A percentile compares a stretch with the other conserved stretches of the same genome.
Evolutionary conservation across 2,113 vertebrate species (phyloP).

Genomic region (Hystrix brachyura): DNA sequence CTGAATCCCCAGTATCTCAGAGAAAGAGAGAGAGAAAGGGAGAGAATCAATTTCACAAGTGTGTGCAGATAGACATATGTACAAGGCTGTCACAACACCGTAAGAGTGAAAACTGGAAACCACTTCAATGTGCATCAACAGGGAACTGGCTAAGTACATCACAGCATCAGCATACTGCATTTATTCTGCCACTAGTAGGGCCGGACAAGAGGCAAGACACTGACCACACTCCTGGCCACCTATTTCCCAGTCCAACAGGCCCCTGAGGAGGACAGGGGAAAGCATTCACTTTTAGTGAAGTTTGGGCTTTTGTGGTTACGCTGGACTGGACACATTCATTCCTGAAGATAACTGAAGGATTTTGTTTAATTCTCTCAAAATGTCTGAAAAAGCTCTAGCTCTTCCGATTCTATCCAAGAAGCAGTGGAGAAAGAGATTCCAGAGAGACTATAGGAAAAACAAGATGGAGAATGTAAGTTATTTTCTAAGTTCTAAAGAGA

Average conservation of each 20-base stretch:
- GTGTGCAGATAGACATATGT: neutral
- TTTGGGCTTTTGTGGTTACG: neutral
- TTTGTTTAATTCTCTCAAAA: neutral
- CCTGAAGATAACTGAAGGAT: neutral
- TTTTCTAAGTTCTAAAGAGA: conserved; percentile 42
- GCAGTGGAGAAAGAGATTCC: neutral
- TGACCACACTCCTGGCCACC: neutral
- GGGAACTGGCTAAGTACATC: neutral
- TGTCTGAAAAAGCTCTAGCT: neutral
- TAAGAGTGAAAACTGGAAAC: conserved; percentile 12
- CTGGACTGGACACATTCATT: neutral
- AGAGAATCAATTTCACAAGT: neutral
- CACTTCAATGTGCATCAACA: neutral
- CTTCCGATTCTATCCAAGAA: conserved; percentile 14
- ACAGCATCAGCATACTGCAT: accelerated
- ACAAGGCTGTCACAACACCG: neutral
- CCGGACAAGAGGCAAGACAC: neutral
- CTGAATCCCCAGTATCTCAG: neutral
- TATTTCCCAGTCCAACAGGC: neutral
- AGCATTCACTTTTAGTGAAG: neutral
- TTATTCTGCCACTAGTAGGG: neutral
- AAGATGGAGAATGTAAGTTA: neutral
- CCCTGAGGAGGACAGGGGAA: neutral
- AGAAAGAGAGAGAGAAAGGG: neutral
- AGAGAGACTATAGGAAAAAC: neutral